A percentile compares a stretch with the other conserved stretches of the same genome.
phyloP scores from a whole-genome alignment of 2,797 vertebrate species.

The Cossypha heuglini region DNA sequence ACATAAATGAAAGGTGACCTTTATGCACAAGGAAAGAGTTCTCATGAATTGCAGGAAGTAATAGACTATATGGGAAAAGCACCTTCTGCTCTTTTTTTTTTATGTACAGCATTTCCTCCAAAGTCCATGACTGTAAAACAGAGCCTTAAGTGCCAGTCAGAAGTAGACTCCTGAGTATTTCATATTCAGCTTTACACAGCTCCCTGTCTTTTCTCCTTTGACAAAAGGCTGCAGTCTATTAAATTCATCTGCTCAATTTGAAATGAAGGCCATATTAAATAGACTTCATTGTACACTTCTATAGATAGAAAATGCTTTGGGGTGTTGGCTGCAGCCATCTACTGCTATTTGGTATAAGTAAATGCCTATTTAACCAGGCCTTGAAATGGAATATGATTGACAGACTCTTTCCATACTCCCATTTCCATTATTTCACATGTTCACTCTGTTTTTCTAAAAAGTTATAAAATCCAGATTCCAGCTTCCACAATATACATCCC shows the following conservation, averaged over 20 bases:
- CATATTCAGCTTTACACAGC: background rate
- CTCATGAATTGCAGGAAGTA: conserved; percentile 71
- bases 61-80: conserved; percentile 62
- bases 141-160: conserved; percentile 8
- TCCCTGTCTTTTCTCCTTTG: conserved; percentile 6
- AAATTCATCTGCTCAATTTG: conserved; percentile 55
- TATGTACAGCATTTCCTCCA: conserved; percentile 43
- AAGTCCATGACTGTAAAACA: conserved; percentile 26
- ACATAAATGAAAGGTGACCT: conserved; percentile 72
- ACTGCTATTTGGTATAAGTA: background rate
- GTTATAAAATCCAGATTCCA: background rate
- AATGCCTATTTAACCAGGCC: conserved; percentile 1
- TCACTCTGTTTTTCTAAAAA: background rate
- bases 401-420: background rate
- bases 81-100: conserved; percentile 28
- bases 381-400: background rate
- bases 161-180: conserved; percentile 37
- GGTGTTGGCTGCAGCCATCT: background rate
- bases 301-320: background rate
- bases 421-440: background rate
- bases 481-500: background rate
- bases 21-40: conserved; percentile 67
- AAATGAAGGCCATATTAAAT: conserved; percentile 19
- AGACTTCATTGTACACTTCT: background rate
- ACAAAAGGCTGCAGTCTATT: conserved; percentile 44